These are phyloP conservation scores for Rotaria magnacalcarata DNA, from an alignment of 2,888 invertebrate species.

Conservation along the genomic window DNA sequence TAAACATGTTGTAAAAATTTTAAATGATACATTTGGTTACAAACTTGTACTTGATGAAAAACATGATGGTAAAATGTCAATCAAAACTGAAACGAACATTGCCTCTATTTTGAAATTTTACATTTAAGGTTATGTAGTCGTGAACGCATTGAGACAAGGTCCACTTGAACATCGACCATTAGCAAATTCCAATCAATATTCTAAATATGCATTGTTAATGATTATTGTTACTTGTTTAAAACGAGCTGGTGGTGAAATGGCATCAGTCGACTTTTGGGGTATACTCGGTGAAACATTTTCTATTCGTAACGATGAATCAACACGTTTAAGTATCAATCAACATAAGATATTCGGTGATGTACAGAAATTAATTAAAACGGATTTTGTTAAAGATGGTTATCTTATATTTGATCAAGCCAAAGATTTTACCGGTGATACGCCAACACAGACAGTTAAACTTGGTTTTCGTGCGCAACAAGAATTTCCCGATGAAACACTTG, in stretches of 20 bases:
- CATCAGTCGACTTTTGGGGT: neutral
- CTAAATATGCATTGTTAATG: slow-evolving; percentile 22
- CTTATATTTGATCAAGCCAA: neutral
- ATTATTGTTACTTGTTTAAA: neutral
- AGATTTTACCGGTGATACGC: slow-evolving; percentile 14
- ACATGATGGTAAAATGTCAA: neutral
- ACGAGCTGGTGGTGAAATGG: neutral
- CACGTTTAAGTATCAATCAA: neutral
- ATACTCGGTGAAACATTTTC: slow-evolving; percentile 8
- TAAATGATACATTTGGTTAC: neutral
- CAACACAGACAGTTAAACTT: neutral
- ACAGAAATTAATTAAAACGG: neutral
- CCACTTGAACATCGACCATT: slow-evolving; percentile 30
- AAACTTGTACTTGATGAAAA: neutral
- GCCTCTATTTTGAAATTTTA: neutral
- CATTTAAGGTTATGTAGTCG: neutral
- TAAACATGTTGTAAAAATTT: neutral
- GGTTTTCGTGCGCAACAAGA: slow-evolving; percentile 5
- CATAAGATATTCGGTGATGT: slow-evolving; percentile 35
- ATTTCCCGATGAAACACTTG: slow-evolving; percentile 25
- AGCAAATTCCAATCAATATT: neutral
- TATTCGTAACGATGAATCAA: neutral
- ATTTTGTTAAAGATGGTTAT: slow-evolving; percentile 35
- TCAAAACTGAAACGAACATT: neutral
- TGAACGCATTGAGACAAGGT: neutral